phyloP scores from a whole-genome alignment of 2,797 vertebrate species.

The Spea hammondii region DNA sequence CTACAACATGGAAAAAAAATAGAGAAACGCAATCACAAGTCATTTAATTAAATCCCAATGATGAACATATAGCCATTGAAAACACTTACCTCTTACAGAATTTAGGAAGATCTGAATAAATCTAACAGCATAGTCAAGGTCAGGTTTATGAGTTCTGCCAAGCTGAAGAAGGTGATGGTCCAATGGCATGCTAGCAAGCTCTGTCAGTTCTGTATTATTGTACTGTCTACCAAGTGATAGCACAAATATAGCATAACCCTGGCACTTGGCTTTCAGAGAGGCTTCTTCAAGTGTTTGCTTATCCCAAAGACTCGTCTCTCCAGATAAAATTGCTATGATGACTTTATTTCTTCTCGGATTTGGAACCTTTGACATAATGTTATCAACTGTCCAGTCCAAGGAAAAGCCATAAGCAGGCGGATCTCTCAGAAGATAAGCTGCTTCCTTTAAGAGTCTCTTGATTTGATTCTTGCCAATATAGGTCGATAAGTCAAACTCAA shows the following conservation, averaged over 20 bases:
- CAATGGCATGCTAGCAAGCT: constrained; percentile 60
- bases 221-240: constrained; percentile 61
- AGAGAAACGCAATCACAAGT: not conserved
- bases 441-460: constrained; percentile 58
- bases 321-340: constrained; percentile 63
- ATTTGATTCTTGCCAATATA: constrained; percentile 54
- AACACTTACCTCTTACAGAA: constrained; percentile 65
- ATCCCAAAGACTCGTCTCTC: constrained; percentile 60
- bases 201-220: constrained; percentile 57
- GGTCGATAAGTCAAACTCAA: constrained; percentile 63
- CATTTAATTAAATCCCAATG: no score
- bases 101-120: constrained; percentile 62
- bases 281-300: constrained; percentile 55
- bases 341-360: constrained; percentile 59
- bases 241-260: constrained; percentile 63
- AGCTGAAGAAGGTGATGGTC: constrained; percentile 66
- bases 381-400: constrained; percentile 60
- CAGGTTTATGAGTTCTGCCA: constrained; percentile 61
- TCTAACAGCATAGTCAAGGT: constrained; percentile 60
- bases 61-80: no score
- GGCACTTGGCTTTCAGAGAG: constrained; percentile 63
- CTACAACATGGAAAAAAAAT: not conserved
- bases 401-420: constrained; percentile 56
- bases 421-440: constrained; percentile 51
- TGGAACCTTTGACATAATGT: constrained; percentile 57